Percentiles rank a stretch among this genome's conserved stretches.
phyloP scores from a whole-genome alignment of 2,797 vertebrate genomes.

The Mormyrus proboscirostris region DNA sequence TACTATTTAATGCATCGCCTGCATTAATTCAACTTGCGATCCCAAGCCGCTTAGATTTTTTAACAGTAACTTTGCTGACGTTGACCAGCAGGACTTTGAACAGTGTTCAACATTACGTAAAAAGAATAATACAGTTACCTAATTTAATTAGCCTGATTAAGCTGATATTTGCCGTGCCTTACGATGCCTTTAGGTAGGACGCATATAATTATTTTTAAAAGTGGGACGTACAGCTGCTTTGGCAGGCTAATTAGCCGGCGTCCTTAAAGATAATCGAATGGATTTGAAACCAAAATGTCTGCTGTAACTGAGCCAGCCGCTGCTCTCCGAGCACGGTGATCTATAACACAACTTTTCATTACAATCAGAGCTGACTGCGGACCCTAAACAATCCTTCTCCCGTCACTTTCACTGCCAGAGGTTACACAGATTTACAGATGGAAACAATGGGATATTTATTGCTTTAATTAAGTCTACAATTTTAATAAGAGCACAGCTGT shows the following conservation, averaged over 20 bases:
- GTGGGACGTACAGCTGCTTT: background rate
- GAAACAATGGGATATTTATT: slow-evolving; percentile 3
- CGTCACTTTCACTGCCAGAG: background rate
- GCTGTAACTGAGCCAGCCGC: background rate
- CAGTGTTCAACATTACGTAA: background rate
- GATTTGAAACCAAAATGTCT: background rate
- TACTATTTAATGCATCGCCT: background rate
- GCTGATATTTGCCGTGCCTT: background rate
- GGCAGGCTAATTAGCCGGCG: background rate
- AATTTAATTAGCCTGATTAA: background rate
- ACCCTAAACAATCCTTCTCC: background rate
- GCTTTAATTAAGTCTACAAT: background rate
- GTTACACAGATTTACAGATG: background rate
- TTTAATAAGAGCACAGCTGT: slow-evolving; percentile 5
- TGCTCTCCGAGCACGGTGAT: background rate
- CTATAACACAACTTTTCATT: background rate
- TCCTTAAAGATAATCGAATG: background rate
- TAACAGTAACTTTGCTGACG: background rate
- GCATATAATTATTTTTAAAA: background rate
- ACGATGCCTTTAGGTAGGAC: background rate
- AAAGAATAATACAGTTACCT: background rate
- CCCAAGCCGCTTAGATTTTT: background rate
- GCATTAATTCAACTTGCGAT: background rate
- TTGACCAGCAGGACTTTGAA: background rate
- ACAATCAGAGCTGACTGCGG: background rate